phyloP scores from a whole-genome alignment of 2,797 vertebrate genomes.

The Siniperca undulata region DNA sequence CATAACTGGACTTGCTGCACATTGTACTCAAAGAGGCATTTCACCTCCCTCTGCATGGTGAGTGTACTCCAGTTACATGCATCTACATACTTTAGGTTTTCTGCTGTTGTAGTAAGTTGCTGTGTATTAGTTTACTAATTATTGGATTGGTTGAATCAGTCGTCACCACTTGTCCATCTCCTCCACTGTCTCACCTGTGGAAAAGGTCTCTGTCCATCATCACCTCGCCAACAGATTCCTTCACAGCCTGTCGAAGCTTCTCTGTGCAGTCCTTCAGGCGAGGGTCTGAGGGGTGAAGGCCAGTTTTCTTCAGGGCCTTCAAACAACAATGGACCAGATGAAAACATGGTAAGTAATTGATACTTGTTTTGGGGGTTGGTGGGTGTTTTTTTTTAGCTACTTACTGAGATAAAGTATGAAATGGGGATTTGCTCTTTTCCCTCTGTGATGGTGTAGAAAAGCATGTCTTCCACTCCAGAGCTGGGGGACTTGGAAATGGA shows the following conservation, averaged over 20 bases:
- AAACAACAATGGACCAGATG: background rate
- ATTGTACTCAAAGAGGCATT: background rate
- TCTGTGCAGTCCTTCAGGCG: slow-evolving; percentile 89
- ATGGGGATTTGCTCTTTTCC: slow-evolving; percentile 89
- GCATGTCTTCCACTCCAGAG: slow-evolving; percentile 88
- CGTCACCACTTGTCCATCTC: background rate
- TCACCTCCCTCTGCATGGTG: background rate
- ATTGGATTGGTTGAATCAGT: background rate
- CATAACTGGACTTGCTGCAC: background rate
- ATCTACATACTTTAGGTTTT: background rate
- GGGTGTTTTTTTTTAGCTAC: slow-evolving; percentile 43
- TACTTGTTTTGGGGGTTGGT: background rate
- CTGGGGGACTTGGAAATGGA: slow-evolving; percentile 73
- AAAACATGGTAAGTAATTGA: background rate
- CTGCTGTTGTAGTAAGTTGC: background rate
- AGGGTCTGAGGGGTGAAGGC: slow-evolving; percentile 90
- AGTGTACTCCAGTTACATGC: background rate
- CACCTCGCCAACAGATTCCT: slow-evolving; percentile 84
- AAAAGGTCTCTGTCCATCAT: slow-evolving; percentile 91
- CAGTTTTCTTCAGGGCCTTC: slow-evolving; percentile 88
- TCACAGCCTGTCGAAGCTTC: slow-evolving; percentile 80
- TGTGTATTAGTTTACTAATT: background rate
- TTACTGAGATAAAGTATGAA: slow-evolving; percentile 88
- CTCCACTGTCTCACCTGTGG: slow-evolving; percentile 81
- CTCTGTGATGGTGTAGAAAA: slow-evolving; percentile 92